Percentiles rank a stretch among this genome's conserved stretches.
Conservation (phyloP, 2,113 vertebrate species). For the Pluvialis apricaria region DNA sequence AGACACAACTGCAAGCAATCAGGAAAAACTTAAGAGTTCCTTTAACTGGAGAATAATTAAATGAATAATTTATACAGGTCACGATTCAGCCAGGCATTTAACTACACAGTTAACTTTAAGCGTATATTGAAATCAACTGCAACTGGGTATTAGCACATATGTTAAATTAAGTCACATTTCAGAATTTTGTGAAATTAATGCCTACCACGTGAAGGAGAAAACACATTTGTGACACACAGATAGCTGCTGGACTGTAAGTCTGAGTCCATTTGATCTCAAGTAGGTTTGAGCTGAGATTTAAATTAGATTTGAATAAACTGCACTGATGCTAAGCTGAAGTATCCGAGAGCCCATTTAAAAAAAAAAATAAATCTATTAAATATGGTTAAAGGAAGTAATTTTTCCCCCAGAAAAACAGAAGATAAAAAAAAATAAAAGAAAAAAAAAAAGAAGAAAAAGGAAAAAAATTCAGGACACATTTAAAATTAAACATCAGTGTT, state of each 20-base stretch:
- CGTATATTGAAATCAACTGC: not conserved
- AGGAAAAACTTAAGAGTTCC: not conserved
- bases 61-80: not conserved
- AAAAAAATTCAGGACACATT: not conserved
- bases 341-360: not conserved
- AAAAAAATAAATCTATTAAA: not conserved
- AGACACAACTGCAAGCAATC: conserved; percentile 6
- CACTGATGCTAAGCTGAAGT: not conserved
- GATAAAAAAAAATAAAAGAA: not conserved
- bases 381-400: not conserved
- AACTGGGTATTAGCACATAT: not conserved
- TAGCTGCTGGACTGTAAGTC: not conserved
- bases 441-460: not conserved
- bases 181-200: not conserved
- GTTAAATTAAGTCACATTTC: not conserved
- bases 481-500: not conserved
- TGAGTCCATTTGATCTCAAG: not conserved
- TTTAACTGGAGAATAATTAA: conserved; percentile 23
- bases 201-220: not conserved
- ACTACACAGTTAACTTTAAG: not conserved
- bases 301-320: not conserved
- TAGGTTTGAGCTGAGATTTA: not conserved
- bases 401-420: rapidly evolving
- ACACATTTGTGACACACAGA: not conserved
- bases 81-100: conserved; percentile 27